phyloP scores from a whole-genome alignment of 2,113 vertebrate genomes.

The Nymphicus hollandicus region DNA sequence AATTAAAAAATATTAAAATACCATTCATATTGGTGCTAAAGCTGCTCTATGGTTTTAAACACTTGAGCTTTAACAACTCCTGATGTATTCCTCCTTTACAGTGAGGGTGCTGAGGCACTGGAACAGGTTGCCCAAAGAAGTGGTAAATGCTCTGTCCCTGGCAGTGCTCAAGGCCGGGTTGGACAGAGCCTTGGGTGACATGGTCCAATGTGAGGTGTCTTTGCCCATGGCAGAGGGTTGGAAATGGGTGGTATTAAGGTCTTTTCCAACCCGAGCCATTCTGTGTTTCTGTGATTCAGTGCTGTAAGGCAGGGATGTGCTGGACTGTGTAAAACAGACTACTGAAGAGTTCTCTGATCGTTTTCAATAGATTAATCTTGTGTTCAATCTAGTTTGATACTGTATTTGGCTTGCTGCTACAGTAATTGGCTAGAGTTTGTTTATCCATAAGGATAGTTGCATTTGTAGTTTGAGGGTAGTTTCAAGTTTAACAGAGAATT shows the following conservation, averaged over 20 bases:
- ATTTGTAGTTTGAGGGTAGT: neutral
- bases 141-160: neutral
- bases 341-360: neutral
- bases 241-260: neutral
- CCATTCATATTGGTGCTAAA: neutral
- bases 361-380: neutral
- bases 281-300: neutral
- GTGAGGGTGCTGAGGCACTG: neutral
- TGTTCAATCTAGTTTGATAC: neutral
- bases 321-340: neutral
- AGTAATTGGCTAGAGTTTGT: neutral
- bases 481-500: neutral
- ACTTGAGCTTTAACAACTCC: neutral
- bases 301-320: rapidly evolving
- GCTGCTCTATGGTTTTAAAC: neutral
- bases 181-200: neutral
- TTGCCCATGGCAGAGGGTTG: neutral
- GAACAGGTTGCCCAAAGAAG: neutral
- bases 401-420: neutral
- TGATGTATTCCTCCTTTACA: neutral
- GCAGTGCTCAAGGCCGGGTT: neutral
- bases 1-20: neutral
- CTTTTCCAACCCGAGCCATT: neutral
- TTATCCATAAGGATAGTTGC: neutral
- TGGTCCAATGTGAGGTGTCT: neutral